Conservation (phyloP, 2,113 vertebrate genomes). For the Phylloscopus trochilus region DNA sequence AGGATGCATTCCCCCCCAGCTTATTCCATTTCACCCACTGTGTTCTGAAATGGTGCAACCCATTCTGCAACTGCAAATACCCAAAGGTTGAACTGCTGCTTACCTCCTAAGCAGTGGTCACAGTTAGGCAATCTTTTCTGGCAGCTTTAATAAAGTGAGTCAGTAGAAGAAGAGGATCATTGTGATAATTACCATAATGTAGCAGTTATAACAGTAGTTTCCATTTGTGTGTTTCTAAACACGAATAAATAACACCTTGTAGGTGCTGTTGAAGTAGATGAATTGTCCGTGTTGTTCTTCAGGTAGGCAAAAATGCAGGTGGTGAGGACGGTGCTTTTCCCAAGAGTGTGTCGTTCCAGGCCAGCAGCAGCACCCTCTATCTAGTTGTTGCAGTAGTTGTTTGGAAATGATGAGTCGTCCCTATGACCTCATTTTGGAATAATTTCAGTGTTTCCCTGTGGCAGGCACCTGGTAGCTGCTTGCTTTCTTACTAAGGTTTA, state of each 20-base stretch:
- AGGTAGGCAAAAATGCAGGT: background rate
- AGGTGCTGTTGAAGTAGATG: background rate
- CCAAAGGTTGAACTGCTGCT: background rate
- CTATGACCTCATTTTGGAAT: background rate
- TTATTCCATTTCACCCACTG: background rate
- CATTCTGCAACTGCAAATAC: background rate
- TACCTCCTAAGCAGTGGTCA: background rate
- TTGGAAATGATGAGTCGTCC: background rate
- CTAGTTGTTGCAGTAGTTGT: background rate
- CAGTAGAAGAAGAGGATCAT: background rate
- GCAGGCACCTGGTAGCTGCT: background rate
- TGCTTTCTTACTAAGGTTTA: background rate
- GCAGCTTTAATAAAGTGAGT: background rate
- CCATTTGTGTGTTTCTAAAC: background rate
- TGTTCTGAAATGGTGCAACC: background rate
- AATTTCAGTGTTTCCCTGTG: background rate
- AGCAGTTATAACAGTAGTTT: background rate
- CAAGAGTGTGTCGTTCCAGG: background rate
- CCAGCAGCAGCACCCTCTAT: background rate
- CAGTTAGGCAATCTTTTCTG: background rate
- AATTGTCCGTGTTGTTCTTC: background rate
- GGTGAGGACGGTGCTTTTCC: background rate
- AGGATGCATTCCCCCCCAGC: background rate
- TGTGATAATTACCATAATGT: background rate
- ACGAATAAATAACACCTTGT: background rate